phyloP scores from a whole-genome alignment of 1,140 invertebrate genomes.

The Drosophila nikananu region DNA sequence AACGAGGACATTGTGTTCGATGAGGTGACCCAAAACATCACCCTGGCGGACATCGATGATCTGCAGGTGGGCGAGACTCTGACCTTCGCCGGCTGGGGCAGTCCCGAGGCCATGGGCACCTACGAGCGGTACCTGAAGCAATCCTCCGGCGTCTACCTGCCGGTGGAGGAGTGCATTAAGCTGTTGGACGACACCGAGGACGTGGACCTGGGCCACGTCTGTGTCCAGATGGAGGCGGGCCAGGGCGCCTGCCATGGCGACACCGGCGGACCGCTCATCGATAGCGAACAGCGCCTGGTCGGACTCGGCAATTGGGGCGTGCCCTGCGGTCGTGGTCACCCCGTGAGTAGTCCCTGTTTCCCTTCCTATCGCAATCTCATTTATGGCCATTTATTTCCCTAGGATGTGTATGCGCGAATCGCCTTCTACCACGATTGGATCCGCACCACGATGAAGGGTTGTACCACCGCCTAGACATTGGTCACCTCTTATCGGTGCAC shows the following conservation, averaged over 20 bases:
- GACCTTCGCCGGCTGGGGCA: constrained; percentile 87
- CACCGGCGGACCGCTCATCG: constrained; percentile 69
- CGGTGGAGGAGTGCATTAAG: constrained; percentile 37
- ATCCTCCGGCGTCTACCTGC: constrained; percentile 51
- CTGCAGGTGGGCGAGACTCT: constrained; percentile 65
- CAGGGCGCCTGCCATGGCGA: constrained; percentile 84
- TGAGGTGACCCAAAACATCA: constrained; percentile 84
- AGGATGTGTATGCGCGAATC: constrained; percentile 86
- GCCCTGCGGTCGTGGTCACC: constrained; percentile 86
- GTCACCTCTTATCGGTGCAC: constrained; percentile 15
- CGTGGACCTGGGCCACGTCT: constrained; percentile 86
- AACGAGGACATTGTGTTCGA: constrained; percentile 72
- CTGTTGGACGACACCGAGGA: constrained; percentile 46
- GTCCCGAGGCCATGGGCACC: constrained; percentile 35
- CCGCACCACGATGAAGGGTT: constrained; percentile 70
- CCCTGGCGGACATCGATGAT: constrained; percentile 63
- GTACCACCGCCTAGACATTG: constrained; percentile 49
- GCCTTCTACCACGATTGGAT: constrained; percentile 84
- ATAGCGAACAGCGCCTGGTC: constrained; percentile 56
- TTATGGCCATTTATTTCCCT: constrained; percentile 10
- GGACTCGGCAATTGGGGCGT: constrained; percentile 86
- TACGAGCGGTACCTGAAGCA: constrained; percentile 55
- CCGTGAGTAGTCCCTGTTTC: constrained; percentile 42
- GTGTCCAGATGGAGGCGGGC: constrained; percentile 87
- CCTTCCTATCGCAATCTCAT: not conserved